phyloP scores from a whole-genome alignment of 2,888 invertebrate species.

The Ormyrus rosae region DNA sequence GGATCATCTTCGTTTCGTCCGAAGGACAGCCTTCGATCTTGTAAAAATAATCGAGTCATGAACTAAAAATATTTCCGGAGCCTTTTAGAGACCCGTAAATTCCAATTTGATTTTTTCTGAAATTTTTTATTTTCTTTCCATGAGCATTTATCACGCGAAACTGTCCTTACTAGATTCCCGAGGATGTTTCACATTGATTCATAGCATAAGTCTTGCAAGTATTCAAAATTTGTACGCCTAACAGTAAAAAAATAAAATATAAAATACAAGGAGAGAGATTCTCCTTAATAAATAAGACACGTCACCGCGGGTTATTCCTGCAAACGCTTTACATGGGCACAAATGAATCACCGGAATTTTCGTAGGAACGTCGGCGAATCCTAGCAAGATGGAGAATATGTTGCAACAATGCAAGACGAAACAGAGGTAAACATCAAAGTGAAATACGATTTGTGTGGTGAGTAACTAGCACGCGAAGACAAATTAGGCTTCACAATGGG shows the following conservation, averaged over 20 bases:
- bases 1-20: too few relatives aligned
- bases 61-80: too few relatives aligned
- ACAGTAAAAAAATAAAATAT: too few relatives aligned
- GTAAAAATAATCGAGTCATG: too few relatives aligned
- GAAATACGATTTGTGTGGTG: not conserved
- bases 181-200: too few relatives aligned
- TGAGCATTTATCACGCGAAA: too few relatives aligned
- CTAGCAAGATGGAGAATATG: not conserved
- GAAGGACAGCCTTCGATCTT: too few relatives aligned
- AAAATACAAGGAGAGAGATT: not conserved
- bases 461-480: conserved; percentile 59
- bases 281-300: not conserved
- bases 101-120: too few relatives aligned
- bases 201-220: too few relatives aligned
- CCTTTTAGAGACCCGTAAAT: too few relatives aligned
- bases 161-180: too few relatives aligned
- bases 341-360: conserved; percentile 23
- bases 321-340: not conserved
- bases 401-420: not conserved
- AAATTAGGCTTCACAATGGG: conserved; percentile 65
- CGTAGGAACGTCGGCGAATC: not conserved
- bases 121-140: too few relatives aligned
- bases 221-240: not conserved
- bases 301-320: conserved; percentile 2
- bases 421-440: not conserved